Conservation (phyloP, 1,140 invertebrate genomes). For the Brachionus rotundiformis region DNA sequence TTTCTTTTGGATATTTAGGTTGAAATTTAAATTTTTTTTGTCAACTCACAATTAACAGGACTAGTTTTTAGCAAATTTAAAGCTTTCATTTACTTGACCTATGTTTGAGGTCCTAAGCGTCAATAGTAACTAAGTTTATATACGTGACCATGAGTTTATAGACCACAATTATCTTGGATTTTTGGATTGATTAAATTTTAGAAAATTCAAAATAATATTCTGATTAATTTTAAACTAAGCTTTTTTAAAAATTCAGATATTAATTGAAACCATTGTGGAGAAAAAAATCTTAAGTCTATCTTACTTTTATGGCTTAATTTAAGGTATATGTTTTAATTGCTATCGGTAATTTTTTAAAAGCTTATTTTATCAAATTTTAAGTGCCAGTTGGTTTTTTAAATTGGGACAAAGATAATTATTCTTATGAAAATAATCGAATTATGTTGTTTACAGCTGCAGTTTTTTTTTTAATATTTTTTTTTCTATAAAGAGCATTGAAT, state of each 20-base stretch:
- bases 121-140: constrained; percentile 40
- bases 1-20: constrained; percentile 21
- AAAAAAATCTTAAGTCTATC: neutral
- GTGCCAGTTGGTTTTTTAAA: neutral
- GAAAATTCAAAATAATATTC: neutral
- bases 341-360: neutral
- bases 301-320: neutral
- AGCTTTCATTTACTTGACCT: constrained; percentile 37
- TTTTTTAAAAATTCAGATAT: neutral
- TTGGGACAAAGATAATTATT: constrained; percentile 1
- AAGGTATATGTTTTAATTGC: neutral
- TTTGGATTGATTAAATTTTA: neutral
- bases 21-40: constrained; percentile 46
- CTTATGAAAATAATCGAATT: neutral
- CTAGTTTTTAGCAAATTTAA: neutral
- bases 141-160: constrained; percentile 29
- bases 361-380: constrained; percentile 13
- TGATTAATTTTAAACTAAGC: neutral
- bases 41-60: constrained; percentile 12
- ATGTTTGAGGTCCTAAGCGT: neutral
- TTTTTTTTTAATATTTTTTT: neutral
- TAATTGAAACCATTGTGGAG: neutral
- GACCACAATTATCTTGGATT: neutral
- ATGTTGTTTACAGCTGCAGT: neutral
- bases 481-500: neutral